Evolutionary conservation across 2,797 vertebrate species (phyloP), one percentile per base, ranked within the genome.

Genomic region (Squalus acanthias): DNA sequence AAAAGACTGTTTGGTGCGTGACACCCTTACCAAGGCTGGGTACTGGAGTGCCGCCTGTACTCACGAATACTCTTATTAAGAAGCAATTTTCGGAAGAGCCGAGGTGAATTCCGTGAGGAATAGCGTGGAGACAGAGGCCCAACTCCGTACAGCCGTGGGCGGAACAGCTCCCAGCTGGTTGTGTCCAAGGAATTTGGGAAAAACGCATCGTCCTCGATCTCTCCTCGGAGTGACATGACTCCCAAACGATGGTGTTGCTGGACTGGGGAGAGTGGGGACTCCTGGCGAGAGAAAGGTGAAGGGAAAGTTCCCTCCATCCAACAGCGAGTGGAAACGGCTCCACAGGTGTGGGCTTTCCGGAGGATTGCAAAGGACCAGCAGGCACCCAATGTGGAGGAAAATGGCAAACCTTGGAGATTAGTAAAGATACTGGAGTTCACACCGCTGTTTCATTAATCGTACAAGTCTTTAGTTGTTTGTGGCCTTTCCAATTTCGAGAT

Each of bases 61-160:
- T 74, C 94, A 29, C 94, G 50, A 4, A 95, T 95, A 39, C 46
- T 95, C 70, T 74, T 95, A 33, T 95, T 95, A 10, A 95, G 46
- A 20, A 57, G 46, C 94, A 95, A 33, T 20, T 74, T 95, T 29
- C 50, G 94, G 70, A 95, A 95, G 69, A 95, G 94, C 46, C 26
- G 69, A 17, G 94, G 70, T 29, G 94, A 95, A 57, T 74, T 74
- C 15, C 94, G 67, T 10, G 63, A 63, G 26, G 94, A 72, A 72
- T 13, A 6, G 15, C 29, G 94, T 15, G 69, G 94, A 29, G 94
- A 95, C 26, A 20, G 26, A 8, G 50, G 69, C 1, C 69, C 94
- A 17, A 57, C 6, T n/a, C 69, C 50, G 26, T 29, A 60, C 0
- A 95, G 94, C 70, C 94, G 50, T 0, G 94, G 70, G 13, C 29